A percentile compares a stretch with the other conserved stretches of the same genome.
phyloP scores from a whole-genome alignment of 2,797 vertebrate species.

The Tapera naevia region DNA sequence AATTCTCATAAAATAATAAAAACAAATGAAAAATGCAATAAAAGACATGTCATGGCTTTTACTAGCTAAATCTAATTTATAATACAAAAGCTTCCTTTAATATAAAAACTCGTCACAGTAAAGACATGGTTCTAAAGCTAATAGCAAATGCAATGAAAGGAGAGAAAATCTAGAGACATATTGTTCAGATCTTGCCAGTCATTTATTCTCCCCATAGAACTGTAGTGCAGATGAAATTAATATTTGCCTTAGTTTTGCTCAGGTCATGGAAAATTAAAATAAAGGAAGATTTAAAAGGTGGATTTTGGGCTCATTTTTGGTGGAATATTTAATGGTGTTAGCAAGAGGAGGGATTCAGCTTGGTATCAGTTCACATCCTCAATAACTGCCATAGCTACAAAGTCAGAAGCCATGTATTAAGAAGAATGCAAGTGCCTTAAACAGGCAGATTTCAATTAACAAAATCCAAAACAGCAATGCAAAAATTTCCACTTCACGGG shows the following conservation, averaged over 20 bases:
- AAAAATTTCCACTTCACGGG: background rate
- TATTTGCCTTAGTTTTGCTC: background rate
- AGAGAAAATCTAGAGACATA: background rate
- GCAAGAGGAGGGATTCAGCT: background rate
- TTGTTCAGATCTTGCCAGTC: background rate
- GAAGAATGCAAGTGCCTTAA: background rate
- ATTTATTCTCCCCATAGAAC: background rate
- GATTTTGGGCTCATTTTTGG: background rate
- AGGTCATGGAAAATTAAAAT: background rate
- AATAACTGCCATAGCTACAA: background rate
- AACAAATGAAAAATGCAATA: slow-evolving; percentile 68
- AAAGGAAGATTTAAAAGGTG: background rate
- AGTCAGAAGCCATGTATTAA: background rate
- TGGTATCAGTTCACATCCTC: background rate
- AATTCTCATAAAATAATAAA: slow-evolving; percentile 67
- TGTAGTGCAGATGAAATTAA: background rate
- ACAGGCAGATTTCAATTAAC: background rate
- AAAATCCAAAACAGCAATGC: background rate
- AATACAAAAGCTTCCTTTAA: slow-evolving; percentile 54
- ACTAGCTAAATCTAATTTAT: slow-evolving; percentile 62
- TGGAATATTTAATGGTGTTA: background rate
- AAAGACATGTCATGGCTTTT: slow-evolving; percentile 57
- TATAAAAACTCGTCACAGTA: slow-evolving; percentile 43
- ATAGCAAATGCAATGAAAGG: slow-evolving; percentile 7
- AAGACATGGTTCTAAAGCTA: slow-evolving; percentile 28